phyloP scores from a whole-genome alignment of 2,888 invertebrate genomes.

The Lobophora halterata region DNA sequence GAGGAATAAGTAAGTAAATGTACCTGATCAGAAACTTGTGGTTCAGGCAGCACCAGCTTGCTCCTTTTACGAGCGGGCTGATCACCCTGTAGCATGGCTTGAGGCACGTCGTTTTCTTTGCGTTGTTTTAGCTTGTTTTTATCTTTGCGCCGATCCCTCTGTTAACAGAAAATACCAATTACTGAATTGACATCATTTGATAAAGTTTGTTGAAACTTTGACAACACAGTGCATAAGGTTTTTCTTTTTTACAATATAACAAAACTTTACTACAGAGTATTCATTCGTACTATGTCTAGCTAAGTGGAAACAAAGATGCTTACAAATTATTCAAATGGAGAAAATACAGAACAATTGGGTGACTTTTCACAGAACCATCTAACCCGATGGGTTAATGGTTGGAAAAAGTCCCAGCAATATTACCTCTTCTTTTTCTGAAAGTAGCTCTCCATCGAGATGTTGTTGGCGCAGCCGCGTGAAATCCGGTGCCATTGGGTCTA shows the following conservation, averaged over 20 bases:
- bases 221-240: too few relatives aligned
- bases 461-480: slow-evolving; percentile 95
- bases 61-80: slow-evolving; percentile 96
- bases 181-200: too few relatives aligned
- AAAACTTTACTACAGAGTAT: too few relatives aligned
- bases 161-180: slow-evolving; percentile 36
- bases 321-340: too few relatives aligned
- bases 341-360: too few relatives aligned
- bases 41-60: slow-evolving; percentile 96
- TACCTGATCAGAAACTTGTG: slow-evolving; percentile 96
- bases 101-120: slow-evolving; percentile 97
- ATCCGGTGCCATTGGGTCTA: slow-evolving; percentile 94
- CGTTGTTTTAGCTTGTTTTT: slow-evolving; percentile 96
- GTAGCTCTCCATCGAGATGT: slow-evolving; percentile 94
- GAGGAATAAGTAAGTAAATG: too few relatives aligned
- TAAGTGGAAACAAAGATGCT: too few relatives aligned
- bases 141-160: slow-evolving; percentile 95
- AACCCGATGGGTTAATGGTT: too few relatives aligned
- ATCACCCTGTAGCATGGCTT: slow-evolving; percentile 91
- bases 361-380: too few relatives aligned
- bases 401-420: not conserved
- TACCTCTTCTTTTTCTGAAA: slow-evolving; percentile 95
- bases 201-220: too few relatives aligned
- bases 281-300: too few relatives aligned
- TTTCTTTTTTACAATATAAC: too few relatives aligned